Evolutionary conservation across 2,113 vertebrate genomes (phyloP).

Genomic region (Hiodon alosoides): DNA sequence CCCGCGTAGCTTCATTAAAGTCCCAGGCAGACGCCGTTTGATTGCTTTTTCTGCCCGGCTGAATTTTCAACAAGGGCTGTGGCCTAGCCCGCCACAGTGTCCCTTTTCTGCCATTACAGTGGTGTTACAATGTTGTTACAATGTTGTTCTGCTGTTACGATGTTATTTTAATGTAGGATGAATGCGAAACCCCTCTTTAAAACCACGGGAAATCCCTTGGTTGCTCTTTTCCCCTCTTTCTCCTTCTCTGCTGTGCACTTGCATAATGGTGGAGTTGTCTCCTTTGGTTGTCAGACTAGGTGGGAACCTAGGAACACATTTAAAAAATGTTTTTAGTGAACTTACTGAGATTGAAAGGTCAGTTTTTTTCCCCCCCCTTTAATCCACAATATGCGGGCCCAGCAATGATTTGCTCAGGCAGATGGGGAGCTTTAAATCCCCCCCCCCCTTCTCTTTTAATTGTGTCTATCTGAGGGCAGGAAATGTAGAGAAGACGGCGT

Average conservation of each 20-base stretch:
- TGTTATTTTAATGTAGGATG: conserved; percentile 4
- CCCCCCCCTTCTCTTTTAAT: background rate
- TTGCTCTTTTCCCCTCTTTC: background rate
- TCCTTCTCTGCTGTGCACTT: too few species aligned
- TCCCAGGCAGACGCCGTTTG: conserved; percentile 23
- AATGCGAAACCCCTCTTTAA: background rate
- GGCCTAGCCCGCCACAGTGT: background rate
- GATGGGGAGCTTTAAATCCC: background rate
- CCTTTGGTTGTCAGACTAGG: background rate
- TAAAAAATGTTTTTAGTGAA: background rate
- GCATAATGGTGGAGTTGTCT: too few species aligned
- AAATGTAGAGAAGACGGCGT: background rate
- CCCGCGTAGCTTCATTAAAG: conserved; percentile 23
- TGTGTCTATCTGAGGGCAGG: background rate
- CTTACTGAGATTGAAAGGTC: background rate
- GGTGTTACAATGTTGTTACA: conserved; percentile 12
- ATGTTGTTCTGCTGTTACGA: background rate
- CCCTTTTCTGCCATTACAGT: background rate
- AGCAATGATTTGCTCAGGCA: background rate
- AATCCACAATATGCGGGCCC: background rate
- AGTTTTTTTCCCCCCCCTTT: background rate
- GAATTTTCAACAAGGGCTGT: conserved; percentile 22
- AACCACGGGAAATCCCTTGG: background rate
- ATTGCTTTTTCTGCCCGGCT: conserved; percentile 22
- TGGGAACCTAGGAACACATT: too few species aligned